A percentile compares a stretch with the other conserved stretches of the same genome.
These are phyloP conservation scores for Momotus momota DNA, from an alignment of 2,797 vertebrate genomes.

Conservation along the genomic window DNA sequence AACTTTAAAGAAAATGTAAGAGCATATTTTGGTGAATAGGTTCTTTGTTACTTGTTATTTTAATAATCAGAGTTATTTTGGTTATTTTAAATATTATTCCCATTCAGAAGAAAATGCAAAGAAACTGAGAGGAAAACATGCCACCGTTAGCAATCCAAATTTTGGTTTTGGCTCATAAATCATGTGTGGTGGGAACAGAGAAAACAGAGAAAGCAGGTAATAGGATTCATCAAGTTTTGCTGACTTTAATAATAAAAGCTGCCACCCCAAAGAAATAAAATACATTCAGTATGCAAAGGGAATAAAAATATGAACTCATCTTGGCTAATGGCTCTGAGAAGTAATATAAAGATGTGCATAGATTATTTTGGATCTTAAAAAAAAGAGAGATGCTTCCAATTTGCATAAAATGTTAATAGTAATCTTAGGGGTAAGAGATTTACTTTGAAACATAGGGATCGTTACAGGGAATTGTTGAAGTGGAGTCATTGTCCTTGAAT, in stretches of 20 bases:
- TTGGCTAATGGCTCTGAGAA: slow-evolving; percentile 60
- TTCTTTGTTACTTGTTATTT: not conserved
- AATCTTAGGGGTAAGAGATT: slow-evolving; percentile 48
- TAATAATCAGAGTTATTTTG: not conserved
- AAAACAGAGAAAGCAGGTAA: slow-evolving; percentile 15
- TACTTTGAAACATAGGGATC: slow-evolving; percentile 27
- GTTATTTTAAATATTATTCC: not conserved
- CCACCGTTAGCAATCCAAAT: not conserved
- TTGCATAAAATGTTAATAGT: slow-evolving; percentile 65
- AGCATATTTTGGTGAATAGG: not conserved
- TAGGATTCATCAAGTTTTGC: slow-evolving; percentile 40
- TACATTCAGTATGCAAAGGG: slow-evolving; percentile 13
- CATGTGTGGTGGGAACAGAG: not conserved
- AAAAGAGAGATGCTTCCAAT: slow-evolving; percentile 58
- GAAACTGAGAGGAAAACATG: not conserved
- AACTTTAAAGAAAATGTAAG: not conserved
- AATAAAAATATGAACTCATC: slow-evolving; percentile 67
- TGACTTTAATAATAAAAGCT: slow-evolving; percentile 69
- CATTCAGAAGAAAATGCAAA: not conserved
- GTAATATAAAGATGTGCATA: slow-evolving; percentile 55
- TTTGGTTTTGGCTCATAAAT: slow-evolving; percentile 50
- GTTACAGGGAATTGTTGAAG: slow-evolving; percentile 2
- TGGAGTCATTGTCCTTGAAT: slow-evolving; percentile 26
- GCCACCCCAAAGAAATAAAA: slow-evolving; percentile 56
- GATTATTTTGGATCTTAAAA: slow-evolving; percentile 53